phyloP scores from a whole-genome alignment of 2,113 vertebrate genomes.

The Holacanthus passer region DNA sequence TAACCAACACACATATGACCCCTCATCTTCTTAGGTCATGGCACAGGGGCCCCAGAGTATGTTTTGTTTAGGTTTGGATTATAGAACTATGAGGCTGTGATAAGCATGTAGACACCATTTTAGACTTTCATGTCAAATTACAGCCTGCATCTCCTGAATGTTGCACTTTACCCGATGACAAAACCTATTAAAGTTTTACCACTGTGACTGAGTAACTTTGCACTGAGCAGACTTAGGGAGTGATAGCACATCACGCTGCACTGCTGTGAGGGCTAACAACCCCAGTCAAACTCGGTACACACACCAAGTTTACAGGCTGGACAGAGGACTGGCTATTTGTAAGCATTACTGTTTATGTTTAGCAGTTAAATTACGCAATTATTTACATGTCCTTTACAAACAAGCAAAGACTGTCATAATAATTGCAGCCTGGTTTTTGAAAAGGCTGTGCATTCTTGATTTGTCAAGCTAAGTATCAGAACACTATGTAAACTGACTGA shows the following conservation, averaged over 20 bases:
- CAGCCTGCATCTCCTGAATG: background rate
- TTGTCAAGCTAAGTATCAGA: slow-evolving; percentile 18
- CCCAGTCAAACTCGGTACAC: background rate
- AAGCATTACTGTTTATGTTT: slow-evolving; percentile 20
- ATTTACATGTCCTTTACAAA: slow-evolving; percentile 43
- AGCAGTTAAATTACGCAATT: background rate
- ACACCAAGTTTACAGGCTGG: slow-evolving; percentile 7
- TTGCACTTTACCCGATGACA: slow-evolving; percentile 16
- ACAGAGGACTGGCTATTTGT: background rate
- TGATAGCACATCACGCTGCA: background rate
- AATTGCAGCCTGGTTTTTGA: background rate
- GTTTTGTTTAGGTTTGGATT: slow-evolving; percentile 9
- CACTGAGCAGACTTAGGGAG: slow-evolving; percentile 39
- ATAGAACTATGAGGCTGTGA: background rate
- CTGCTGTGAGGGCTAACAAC: background rate
- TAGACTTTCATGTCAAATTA: background rate
- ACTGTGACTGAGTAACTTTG: slow-evolving; percentile 51
- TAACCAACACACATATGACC: background rate
- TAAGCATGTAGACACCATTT: background rate
- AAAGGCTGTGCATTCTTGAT: background rate
- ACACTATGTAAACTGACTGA: slow-evolving; percentile 52
- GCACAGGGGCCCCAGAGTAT: background rate
- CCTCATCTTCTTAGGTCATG: background rate
- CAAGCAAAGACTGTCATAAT: background rate
- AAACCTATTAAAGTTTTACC: slow-evolving; percentile 38